Conservation (phyloP, 53 echinoderm and acorn worm species). For the Apostichopus leukothele region DNA sequence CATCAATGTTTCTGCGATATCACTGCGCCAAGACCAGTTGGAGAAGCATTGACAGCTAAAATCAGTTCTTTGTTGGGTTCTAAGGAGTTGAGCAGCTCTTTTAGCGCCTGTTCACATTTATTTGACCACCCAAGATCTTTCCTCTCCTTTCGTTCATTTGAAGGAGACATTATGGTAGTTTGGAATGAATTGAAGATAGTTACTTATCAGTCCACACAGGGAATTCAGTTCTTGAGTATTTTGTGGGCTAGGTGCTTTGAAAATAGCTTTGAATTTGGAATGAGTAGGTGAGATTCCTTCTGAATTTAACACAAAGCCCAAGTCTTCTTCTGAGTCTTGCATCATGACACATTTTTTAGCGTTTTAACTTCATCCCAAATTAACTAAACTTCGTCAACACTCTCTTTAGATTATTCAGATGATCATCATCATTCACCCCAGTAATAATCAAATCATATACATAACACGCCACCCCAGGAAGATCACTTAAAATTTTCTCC, state of each 20-base stretch:
- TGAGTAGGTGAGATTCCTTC: no score
- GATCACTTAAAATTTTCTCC: constrained; percentile 40
- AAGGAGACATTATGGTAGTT: no score
- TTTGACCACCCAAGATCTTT: background rate
- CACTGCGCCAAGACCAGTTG: background rate
- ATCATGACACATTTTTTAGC: constrained; percentile 43
- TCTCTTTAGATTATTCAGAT: background rate
- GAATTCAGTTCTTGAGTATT: no score
- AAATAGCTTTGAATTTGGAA: no score
- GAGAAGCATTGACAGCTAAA: background rate
- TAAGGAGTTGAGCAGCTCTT: no score
- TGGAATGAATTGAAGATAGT: no score
- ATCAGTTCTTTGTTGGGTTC: no score
- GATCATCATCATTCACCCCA: constrained; percentile 25
- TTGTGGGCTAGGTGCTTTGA: no score
- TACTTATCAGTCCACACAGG: no score
- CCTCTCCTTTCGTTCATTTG: no score
- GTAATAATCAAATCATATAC: constrained; percentile 49
- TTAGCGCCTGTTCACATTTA: background rate
- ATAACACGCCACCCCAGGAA: constrained; percentile 28
- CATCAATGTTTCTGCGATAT: background rate
- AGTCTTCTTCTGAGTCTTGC: constrained; percentile 18
- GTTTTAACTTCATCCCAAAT: constrained; percentile 17
- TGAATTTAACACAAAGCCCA: no score
- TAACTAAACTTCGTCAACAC: constrained; percentile 39